These are phyloP conservation scores for Reinhardtius hippoglossoides DNA, from an alignment of 2,113 vertebrate species.

Conservation along the genomic window DNA sequence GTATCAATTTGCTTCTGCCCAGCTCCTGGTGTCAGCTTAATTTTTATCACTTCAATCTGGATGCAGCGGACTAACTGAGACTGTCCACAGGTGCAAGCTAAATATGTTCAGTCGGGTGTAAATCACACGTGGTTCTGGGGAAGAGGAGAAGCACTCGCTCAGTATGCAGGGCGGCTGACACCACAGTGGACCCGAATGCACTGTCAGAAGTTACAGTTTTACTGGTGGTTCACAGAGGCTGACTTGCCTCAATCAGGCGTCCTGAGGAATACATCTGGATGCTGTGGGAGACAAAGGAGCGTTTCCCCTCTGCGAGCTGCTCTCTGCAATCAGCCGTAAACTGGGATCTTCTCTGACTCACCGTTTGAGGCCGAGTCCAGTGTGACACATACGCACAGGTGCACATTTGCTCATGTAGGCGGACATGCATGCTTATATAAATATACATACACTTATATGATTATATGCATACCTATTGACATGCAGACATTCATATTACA, in stretches of 20 bases:
- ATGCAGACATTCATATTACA: neutral
- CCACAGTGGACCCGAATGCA: too few relatives aligned
- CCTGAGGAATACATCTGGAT: conserved; percentile 47
- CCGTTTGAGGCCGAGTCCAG: conserved; percentile 36
- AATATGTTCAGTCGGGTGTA: conserved; percentile 4
- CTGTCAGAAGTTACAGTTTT: neutral
- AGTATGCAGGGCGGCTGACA: neutral
- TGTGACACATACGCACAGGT: conserved; percentile 11
- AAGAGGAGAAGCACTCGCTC: neutral
- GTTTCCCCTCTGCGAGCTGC: conserved; percentile 56
- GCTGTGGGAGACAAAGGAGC: conserved; percentile 38
- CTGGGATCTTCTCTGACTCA: conserved; percentile 44
- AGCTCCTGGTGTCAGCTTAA: conserved; percentile 2
- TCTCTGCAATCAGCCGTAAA: conserved; percentile 63
- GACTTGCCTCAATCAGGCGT: conserved; percentile 57
- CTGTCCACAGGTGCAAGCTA: conserved; percentile 17
- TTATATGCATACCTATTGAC: neutral
- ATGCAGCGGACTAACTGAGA: conserved; percentile 17
- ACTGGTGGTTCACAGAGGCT: conserved; percentile 14
- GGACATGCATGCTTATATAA: neutral
- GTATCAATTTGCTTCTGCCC: neutral
- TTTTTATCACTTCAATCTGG: conserved; percentile 14
- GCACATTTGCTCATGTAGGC: neutral
- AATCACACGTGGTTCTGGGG: neutral
- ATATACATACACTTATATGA: neutral